Base-by-base conservation (phyloP, 2,113 vertebrate species). In the Phylloscopus trochilus region DNA sequence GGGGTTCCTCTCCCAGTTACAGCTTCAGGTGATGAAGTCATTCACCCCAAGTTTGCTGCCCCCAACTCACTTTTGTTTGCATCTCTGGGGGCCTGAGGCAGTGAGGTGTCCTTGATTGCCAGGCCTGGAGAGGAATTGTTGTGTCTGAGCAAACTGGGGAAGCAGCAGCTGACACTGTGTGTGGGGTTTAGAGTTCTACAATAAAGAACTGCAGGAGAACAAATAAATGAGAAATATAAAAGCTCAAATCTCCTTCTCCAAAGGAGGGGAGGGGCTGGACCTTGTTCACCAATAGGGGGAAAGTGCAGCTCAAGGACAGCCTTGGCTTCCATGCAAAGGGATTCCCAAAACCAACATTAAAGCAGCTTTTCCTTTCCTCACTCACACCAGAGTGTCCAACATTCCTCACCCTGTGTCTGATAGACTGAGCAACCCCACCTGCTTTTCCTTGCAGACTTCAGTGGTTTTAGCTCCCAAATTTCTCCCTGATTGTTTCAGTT, bases 191-290 rank as follows among this genome's bases (percentile, higher is more conserved):
- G 27, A 39, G 75, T 33, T 7, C 0, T 0, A 1, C 46, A 41
- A 46, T 13, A 10, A n/a, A n/a, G 28, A 51, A 1, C 13, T 51
- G 22, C 35, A 77, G 46, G 27, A 9, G 0, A 5, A 0, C n/a
- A 60, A 15, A 60, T 3, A 24, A 0, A 51, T 39, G 44, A 1
- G 10, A 20, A n/a, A 64, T 11, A 18, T 0, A n/a, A 10, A n/a
- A 35, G 7, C 5, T 64, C 1, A 53, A 53, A 79, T 53, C 31
- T 60, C 11, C 18, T 39, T 39, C 31, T 31, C 35, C 58, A 22
- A 4, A 46, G 31, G 28, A 52, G 59, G 18, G 58, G 19, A 60
- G 46, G 26, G 39, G 19, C 60, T 89, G 53, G 13, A 20, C 28
- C 15, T 39, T 19, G 24, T 1, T 59, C 76, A 52, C 3, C 60